Evolutionary conservation across 2,888 invertebrate genomes (phyloP).

Genomic region (Lasioglossum oenotherae): DNA sequence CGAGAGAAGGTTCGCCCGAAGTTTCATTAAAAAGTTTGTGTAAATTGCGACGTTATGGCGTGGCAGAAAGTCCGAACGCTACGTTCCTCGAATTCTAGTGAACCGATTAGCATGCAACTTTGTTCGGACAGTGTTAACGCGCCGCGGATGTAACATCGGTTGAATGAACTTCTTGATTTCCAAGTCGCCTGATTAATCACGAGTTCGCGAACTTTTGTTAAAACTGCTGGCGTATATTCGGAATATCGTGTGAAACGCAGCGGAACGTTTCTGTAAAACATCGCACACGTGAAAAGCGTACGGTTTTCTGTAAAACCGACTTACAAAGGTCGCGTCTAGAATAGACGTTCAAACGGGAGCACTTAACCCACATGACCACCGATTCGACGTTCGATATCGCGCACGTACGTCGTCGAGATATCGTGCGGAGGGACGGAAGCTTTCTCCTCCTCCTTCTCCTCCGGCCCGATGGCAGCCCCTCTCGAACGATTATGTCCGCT

Average conservation of each 20-base stretch:
- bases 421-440: conserved; percentile 18
- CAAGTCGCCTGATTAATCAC: neutral
- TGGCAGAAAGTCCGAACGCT: neutral
- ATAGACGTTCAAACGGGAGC: neutral
- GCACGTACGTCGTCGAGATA: conserved; percentile 20
- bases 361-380: conserved; percentile 54
- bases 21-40: neutral
- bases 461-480: neutral
- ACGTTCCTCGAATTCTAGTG: neutral
- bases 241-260: neutral
- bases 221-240: neutral
- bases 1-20: neutral
- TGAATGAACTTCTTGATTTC: neutral
- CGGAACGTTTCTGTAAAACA: neutral
- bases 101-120: neutral
- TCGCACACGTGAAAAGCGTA: neutral
- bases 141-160: neutral
- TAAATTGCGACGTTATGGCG: neutral
- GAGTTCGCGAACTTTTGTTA: neutral
- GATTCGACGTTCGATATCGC: conserved; percentile 43
- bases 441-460: neutral
- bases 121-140: neutral
- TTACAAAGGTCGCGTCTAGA: neutral
- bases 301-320: neutral
- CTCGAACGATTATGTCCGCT: neutral